phyloP scores from a whole-genome alignment of 1,140 invertebrate genomes.

The Sycophila sp. region DNA sequence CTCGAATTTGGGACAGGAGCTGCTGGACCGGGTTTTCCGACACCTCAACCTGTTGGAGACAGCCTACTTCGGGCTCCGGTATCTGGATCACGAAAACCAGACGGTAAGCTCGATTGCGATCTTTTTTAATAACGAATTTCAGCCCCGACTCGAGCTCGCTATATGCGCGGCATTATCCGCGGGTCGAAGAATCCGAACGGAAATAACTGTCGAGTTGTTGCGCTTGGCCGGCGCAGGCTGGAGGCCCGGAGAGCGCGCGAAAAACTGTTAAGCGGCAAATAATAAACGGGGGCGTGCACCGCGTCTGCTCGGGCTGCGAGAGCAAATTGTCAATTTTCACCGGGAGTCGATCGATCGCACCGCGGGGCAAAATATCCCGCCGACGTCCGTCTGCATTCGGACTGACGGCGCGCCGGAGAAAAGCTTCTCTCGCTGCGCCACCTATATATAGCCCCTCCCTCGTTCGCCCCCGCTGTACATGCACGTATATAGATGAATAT shows the following conservation, averaged over 20 bases:
- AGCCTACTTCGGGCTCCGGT: constrained; percentile 91
- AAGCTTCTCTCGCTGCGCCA: too few species aligned
- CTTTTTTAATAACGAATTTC: background rate
- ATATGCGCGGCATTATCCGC: too few species aligned
- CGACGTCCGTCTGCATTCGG: background rate
- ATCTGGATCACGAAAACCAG: constrained; percentile 86
- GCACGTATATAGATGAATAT: background rate
- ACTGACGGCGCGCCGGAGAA: background rate
- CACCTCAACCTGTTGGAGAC: constrained; percentile 92
- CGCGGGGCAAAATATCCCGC: constrained; percentile 1
- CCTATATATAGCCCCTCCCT: too few species aligned
- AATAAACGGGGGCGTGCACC: constrained; percentile 6
- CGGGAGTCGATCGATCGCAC: constrained; percentile 1
- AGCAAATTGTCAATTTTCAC: constrained; percentile 37
- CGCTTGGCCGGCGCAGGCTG: too few species aligned
- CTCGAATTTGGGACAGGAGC: constrained; percentile 82
- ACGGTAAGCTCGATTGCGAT: constrained; percentile 73
- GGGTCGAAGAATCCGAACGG: too few species aligned
- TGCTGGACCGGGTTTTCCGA: constrained; percentile 88
- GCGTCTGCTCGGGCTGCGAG: background rate
- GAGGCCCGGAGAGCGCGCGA: too few species aligned
- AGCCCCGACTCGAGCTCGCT: too few species aligned
- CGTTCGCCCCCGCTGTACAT: too few species aligned
- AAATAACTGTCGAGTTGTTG: too few species aligned
- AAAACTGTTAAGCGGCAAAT: constrained; percentile 2